Evolutionary conservation across 2,888 invertebrate species (phyloP).

Genomic region (Schizaphis graminum): DNA sequence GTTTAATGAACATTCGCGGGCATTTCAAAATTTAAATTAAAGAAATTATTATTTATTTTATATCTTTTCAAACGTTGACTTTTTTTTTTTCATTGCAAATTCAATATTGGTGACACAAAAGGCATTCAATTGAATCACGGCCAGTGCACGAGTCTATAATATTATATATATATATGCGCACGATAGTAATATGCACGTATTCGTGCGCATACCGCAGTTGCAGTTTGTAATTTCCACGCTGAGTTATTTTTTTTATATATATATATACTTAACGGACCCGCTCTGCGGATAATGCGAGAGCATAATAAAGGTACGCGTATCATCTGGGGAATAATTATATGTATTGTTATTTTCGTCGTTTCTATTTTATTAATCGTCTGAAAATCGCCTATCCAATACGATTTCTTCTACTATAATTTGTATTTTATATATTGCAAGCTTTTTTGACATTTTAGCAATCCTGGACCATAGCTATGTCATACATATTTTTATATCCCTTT

Average conservation of each 20-base stretch:
- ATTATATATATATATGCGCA: background rate
- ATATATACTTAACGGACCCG: background rate
- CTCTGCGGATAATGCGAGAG: background rate
- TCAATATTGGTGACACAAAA: background rate
- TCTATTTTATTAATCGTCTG: background rate
- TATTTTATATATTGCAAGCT: background rate
- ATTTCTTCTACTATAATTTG: background rate
- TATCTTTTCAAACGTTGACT: background rate
- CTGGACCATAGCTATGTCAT: background rate
- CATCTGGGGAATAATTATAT: background rate
- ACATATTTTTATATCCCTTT: background rate
- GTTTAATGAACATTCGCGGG: conserved; percentile 2
- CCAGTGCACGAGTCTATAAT: background rate
- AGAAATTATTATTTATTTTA: conserved; percentile 1
- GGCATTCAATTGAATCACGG: background rate
- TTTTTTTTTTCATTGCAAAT: background rate
- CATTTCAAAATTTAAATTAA: background rate
- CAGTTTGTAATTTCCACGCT: background rate
- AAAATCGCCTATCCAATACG: background rate
- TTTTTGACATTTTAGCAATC: background rate
- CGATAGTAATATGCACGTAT: background rate
- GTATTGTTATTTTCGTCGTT: background rate
- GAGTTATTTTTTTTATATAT: background rate
- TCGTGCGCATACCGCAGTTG: background rate
- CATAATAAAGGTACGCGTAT: background rate